phyloP scores from a whole-genome alignment of 2,113 vertebrate species.

The Hydrolagus affinis region DNA sequence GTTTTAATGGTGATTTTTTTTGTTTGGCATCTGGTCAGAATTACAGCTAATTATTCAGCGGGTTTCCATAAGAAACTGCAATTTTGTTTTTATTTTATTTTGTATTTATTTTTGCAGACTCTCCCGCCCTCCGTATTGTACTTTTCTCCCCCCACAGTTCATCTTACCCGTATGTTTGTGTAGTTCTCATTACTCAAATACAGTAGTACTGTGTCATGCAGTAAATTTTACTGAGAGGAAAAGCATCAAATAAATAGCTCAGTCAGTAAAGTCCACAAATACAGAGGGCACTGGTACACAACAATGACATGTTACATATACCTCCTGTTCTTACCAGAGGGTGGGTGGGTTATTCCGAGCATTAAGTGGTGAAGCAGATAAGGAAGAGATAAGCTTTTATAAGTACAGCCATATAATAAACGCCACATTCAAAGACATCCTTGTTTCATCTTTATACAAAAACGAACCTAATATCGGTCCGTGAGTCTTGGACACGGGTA shows the following conservation, averaged over 20 bases:
- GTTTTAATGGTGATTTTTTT: background rate
- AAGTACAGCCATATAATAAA: constrained; percentile 58
- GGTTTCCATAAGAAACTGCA: background rate
- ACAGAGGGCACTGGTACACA: constrained; percentile 62
- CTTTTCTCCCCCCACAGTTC: constrained; percentile 52
- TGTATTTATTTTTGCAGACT: too few relatives aligned
- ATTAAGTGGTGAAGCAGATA: constrained; percentile 79
- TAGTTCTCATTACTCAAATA: constrained; percentile 45
- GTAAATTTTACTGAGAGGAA: constrained; percentile 50
- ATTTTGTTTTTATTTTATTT: too few relatives aligned
- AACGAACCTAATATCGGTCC: background rate
- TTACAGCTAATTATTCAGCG: constrained; percentile 7
- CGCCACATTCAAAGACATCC: background rate
- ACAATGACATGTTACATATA: constrained; percentile 71
- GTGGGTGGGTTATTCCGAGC: constrained; percentile 74
- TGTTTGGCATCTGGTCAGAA: background rate
- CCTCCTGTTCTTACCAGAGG: constrained; percentile 96
- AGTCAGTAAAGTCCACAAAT: constrained; percentile 53
- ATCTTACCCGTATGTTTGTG: constrained; percentile 40
- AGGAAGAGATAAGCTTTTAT: constrained; percentile 82
- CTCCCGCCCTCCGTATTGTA: background rate
- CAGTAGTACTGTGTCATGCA: constrained; percentile 56
- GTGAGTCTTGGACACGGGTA: background rate
- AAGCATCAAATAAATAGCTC: constrained; percentile 54
- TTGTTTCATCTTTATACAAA: background rate